Evolutionary conservation across 2,888 invertebrate species (phyloP).

Genomic region (Eupelmus urozonus): DNA sequence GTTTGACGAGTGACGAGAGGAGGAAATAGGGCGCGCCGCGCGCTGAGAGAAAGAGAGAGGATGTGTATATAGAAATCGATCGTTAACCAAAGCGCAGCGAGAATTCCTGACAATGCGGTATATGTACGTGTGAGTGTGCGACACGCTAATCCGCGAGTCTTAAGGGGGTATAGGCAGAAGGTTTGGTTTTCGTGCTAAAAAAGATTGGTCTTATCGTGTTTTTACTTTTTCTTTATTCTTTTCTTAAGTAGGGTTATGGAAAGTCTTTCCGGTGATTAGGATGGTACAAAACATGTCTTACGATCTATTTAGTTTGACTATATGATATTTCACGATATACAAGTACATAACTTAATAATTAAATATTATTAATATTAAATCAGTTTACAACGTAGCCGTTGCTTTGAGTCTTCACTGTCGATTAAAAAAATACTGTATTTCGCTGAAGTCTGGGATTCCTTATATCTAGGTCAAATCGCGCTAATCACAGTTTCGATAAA

Average conservation of each 20-base stretch:
- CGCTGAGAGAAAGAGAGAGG: conserved; percentile 31
- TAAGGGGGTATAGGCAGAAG: neutral
- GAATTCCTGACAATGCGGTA: conserved; percentile 32
- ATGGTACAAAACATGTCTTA: no score
- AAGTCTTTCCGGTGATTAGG: conserved; percentile 14
- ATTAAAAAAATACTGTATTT: conserved; percentile 39
- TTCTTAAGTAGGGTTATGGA: conserved; percentile 15
- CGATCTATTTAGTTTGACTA: no score
- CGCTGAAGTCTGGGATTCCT: neutral
- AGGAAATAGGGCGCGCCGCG: conserved; percentile 65
- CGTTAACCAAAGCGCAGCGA: conserved; percentile 44
- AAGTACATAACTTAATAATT: neutral
- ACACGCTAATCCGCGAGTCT: conserved; percentile 22
- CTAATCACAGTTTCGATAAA: conserved; percentile 63
- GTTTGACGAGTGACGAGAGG: conserved; percentile 66
- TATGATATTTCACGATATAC: neutral
- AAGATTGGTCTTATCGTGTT: conserved; percentile 41
- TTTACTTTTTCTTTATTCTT: conserved; percentile 43
- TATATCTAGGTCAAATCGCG: neutral
- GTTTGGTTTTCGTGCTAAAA: conserved; percentile 8
- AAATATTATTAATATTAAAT: conserved; percentile 17
- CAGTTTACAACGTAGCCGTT: neutral
- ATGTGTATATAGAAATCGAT: conserved; percentile 70
- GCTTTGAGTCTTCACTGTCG: neutral
- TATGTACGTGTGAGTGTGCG: neutral